Evolutionary conservation across 2,113 vertebrate genomes (phyloP).

Genomic region (Carollia perspicillata): DNA sequence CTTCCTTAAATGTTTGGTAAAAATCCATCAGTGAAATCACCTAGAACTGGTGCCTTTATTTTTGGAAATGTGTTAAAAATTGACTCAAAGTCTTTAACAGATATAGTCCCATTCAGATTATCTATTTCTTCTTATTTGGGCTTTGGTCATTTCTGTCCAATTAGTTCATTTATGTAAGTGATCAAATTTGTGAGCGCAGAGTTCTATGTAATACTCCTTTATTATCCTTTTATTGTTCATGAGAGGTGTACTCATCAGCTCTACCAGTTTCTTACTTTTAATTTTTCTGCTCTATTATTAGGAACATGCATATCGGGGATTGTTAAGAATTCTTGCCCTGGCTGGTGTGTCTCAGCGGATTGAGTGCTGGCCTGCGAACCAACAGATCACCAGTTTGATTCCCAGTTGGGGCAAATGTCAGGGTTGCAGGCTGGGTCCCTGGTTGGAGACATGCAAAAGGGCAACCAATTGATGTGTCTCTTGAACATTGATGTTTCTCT

Average conservation of each 20-base stretch:
- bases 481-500: too few relatives aligned
- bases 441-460: too few relatives aligned
- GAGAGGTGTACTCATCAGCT: not conserved
- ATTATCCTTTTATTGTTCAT: not conserved
- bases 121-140: not conserved
- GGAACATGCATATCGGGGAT: not conserved
- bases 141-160: not conserved
- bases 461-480: too few relatives aligned
- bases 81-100: not conserved
- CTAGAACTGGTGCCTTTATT: not conserved
- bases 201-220: not conserved
- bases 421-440: too few relatives aligned
- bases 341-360: too few relatives aligned
- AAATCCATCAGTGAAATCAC: not conserved
- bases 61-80: not conserved
- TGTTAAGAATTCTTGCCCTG: not conserved
- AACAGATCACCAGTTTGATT: too few relatives aligned
- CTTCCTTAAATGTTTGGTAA: not conserved
- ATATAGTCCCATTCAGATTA: not conserved
- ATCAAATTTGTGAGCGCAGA: not conserved
- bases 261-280: not conserved
- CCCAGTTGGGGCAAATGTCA: too few relatives aligned
- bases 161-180: not conserved
- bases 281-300: not conserved
- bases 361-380: too few relatives aligned